Percentiles rank a stretch among this genome's conserved stretches.
phyloP scores from a whole-genome alignment of 2,797 vertebrate species.

The Thunnus albacares region DNA sequence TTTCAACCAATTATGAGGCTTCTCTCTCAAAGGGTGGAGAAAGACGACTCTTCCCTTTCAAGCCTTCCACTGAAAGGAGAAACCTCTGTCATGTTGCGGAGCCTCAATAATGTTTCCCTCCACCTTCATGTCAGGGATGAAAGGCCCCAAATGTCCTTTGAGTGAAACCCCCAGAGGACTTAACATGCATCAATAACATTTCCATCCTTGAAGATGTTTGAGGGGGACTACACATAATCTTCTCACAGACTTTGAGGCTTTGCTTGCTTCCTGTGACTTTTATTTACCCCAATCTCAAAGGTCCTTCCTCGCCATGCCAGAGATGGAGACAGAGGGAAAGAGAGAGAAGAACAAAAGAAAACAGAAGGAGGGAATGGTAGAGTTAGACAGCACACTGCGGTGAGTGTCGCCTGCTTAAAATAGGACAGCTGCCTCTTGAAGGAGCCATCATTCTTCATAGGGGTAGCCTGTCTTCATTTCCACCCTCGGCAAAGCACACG shows the following conservation, averaged over 20 bases:
- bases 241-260: constrained; percentile 69
- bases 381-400: constrained; percentile 54
- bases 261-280: constrained; percentile 62
- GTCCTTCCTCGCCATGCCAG: constrained; percentile 43
- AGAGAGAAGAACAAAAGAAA: constrained; percentile 53
- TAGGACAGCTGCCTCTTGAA: constrained; percentile 80
- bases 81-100: constrained; percentile 76
- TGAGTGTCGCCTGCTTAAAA: constrained; percentile 71
- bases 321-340: constrained; percentile 54
- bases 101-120: constrained; percentile 80
- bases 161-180: constrained; percentile 81
- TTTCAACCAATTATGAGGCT: constrained; percentile 79
- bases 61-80: constrained; percentile 69
- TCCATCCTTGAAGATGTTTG: constrained; percentile 80
- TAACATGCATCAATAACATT: constrained; percentile 84
- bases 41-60: constrained; percentile 74
- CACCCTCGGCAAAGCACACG: constrained; percentile 70
- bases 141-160: constrained; percentile 83
- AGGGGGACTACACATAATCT: constrained; percentile 75
- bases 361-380: constrained; percentile 37
- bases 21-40: constrained; percentile 65
- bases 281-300: constrained; percentile 65
- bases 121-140: constrained; percentile 85
- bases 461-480: constrained; percentile 77
- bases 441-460: constrained; percentile 80